These are phyloP conservation scores for Leucania comma DNA, from an alignment of 2,888 invertebrate genomes.

Conservation along the genomic window DNA sequence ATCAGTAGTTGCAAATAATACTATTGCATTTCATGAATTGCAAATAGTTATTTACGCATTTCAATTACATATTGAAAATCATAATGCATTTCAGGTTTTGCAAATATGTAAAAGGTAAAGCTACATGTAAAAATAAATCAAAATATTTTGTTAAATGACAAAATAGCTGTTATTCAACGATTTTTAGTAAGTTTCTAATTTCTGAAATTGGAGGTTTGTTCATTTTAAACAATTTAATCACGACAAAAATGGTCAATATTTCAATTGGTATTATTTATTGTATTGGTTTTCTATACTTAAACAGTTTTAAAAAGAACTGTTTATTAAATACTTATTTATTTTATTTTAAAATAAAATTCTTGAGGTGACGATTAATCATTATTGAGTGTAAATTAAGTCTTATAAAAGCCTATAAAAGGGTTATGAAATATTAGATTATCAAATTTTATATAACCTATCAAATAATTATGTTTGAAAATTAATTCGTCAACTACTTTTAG, in stretches of 20 bases:
- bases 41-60: background rate
- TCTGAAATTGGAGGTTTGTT: background rate
- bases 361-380: background rate
- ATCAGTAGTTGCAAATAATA: background rate
- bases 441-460: background rate
- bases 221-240: background rate
- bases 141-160: background rate
- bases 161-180: background rate
- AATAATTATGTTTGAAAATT: background rate
- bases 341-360: background rate
- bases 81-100: background rate
- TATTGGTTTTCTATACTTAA: background rate
- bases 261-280: background rate
- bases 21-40: background rate
- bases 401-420: background rate
- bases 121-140: background rate
- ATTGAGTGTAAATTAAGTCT: background rate
- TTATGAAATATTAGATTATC: background rate
- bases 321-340: background rate
- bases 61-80: background rate
- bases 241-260: background rate
- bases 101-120: background rate
- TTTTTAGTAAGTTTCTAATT: background rate
- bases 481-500: background rate
- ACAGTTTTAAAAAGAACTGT: too few relatives aligned